These are phyloP conservation scores for Drosophila eohydei DNA, from an alignment of 2,888 invertebrate species.

Conservation along the genomic window DNA sequence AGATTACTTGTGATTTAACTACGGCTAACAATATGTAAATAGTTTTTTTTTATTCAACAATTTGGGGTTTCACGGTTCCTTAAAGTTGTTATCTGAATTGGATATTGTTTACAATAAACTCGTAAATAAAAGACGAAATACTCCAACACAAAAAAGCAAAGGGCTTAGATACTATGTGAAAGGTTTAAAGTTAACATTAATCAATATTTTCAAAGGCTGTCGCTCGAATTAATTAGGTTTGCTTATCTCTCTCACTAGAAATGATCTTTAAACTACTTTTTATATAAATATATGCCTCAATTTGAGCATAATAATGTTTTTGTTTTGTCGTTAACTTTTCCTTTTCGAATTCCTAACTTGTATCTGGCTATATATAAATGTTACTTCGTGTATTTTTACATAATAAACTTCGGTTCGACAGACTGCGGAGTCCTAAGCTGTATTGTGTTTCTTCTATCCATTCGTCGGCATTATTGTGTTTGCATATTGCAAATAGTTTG, in stretches of 20 bases:
- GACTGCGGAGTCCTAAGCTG: not conserved
- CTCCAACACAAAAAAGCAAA: constrained; percentile 6
- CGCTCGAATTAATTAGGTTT: not conserved
- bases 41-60: constrained; percentile 1
- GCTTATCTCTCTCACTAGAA: not conserved
- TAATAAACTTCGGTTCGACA: not conserved
- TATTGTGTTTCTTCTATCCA: not conserved
- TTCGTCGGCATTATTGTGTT: not conserved
- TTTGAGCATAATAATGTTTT: not conserved
- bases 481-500: constrained; percentile 1
- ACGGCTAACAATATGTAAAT: constrained; percentile 8
- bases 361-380: not conserved
- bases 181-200: not conserved
- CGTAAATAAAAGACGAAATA: constrained; percentile 6
- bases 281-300: not conserved
- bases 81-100: not conserved
- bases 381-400: not conserved
- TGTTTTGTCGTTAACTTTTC: not conserved
- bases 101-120: not conserved
- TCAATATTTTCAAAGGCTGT: not conserved
- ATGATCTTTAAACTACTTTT: not conserved
- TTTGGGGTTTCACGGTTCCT: not conserved
- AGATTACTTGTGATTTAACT: not conserved
- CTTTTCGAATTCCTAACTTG: not conserved
- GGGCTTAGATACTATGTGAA: not conserved